Evolutionary conservation across 2,888 invertebrate species (phyloP), one percentile per base, ranked within the genome.

Genomic region (Eupithecia dodoneata): DNA sequence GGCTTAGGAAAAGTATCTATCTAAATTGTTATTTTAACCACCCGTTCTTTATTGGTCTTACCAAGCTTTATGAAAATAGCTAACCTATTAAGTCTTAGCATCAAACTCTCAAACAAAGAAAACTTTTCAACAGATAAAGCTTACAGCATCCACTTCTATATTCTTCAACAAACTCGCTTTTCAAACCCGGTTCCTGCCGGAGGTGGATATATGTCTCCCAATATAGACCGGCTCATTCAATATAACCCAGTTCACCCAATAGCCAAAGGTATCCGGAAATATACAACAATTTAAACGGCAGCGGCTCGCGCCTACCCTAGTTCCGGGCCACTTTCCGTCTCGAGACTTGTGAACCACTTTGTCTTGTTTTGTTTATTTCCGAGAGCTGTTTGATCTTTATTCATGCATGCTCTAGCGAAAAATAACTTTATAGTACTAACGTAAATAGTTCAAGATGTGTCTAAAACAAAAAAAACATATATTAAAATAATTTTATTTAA

Each of bases 291-390:
- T 80, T 78, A 81, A 81, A 79, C 80, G 79, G 73, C 74, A 72
- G 73, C 73, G 73, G 67, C 70, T 79, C 72, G 65, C 73, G 76
- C 76, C 74, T 80, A 73, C 74, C 74, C 74, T 52, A 72, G 72
- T 81, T 81, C 80, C 82, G 80, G 78, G 42, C 73, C 71, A 74
- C 77, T 75, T 79, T 77, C 45, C 80, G 80, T 80, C 81, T 76
- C 74, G 65, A 74, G 59, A 70, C 75, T 78, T 78, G 66, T 76
- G 76, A 76, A 71, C 66, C 74, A 78, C 76, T 78, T 81, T 81
- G 76, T 81, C 74, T 79, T 77, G 73, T 67, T 72, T 71, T 74
- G 72, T 82, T 79, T 79, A 77, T 76, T 77, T 77, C 67, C 44
- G 72, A 69, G 15, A 69, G 63, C 63, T 42, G 42, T 66, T 45